phyloP scores from a whole-genome alignment of 2,888 invertebrate genomes.

The Phymatocera aterrima region DNA sequence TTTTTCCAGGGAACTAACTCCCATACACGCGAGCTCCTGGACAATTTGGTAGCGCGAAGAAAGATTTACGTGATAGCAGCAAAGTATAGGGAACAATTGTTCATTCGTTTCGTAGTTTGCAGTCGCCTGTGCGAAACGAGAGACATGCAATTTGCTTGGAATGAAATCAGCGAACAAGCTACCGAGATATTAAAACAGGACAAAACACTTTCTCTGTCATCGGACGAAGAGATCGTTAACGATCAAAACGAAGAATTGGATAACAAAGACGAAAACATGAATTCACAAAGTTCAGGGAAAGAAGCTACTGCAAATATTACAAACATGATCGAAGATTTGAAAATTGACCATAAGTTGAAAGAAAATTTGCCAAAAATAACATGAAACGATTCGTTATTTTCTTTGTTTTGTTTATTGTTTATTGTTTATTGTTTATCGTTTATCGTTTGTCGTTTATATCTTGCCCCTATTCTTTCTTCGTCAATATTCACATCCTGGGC shows the following conservation, averaged over 20 bases:
- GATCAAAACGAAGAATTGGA: neutral
- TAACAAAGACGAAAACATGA: neutral
- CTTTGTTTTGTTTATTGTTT: neutral
- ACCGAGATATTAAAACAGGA: slow-evolving; percentile 66
- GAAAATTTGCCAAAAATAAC: slow-evolving; percentile 40
- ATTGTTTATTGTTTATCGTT: neutral
- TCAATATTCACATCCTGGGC: too few species aligned
- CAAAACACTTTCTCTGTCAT: neutral
- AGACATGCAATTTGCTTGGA: slow-evolving; percentile 87
- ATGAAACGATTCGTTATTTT: slow-evolving; percentile 26
- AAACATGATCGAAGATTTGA: slow-evolving; percentile 25
- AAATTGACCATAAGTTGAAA: neutral
- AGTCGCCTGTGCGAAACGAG: slow-evolving; percentile 82
- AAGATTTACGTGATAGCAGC: slow-evolving; percentile 90
- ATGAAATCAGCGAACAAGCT: slow-evolving; percentile 81
- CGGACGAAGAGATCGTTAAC: neutral
- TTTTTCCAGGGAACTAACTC: slow-evolving; percentile 79
- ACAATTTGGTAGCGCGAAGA: slow-evolving; percentile 84
- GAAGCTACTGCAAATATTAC: slow-evolving; percentile 9
- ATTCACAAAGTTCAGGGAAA: neutral
- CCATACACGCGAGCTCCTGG: slow-evolving; percentile 83
- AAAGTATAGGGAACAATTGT: slow-evolving; percentile 80
- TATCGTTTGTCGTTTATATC: neutral
- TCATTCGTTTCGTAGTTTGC: slow-evolving; percentile 90
- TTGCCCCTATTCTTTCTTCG: too few species aligned